phyloP scores from a whole-genome alignment of 2,113 vertebrate species.

The Camelus bactrianus region DNA sequence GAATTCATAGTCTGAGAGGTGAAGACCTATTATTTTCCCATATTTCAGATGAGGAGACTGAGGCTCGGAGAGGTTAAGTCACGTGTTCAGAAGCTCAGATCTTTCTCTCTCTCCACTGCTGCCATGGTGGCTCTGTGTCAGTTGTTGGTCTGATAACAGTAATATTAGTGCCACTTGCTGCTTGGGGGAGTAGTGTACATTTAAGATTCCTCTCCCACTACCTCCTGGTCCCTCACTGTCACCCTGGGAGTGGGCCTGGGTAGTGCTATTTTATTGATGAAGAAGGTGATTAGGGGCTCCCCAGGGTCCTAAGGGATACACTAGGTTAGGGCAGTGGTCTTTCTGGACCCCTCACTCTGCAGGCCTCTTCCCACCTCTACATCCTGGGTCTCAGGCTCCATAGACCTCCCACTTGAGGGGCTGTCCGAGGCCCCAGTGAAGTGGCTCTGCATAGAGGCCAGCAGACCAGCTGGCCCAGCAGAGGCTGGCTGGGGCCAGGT shows the following conservation, averaged over 20 bases:
- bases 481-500: slow-evolving; percentile 46
- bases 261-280: neutral
- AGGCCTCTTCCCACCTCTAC: neutral
- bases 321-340: neutral
- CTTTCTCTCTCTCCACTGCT: no score
- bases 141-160: neutral
- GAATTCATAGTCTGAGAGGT: neutral
- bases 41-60: neutral
- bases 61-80: neutral
- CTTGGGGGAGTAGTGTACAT: neutral
- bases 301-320: neutral
- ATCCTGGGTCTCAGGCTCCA: neutral
- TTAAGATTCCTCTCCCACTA: neutral
- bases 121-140: neutral
- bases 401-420: neutral
- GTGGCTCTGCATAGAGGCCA: neutral
- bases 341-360: neutral
- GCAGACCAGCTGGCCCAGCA: neutral
- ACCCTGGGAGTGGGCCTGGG: neutral
- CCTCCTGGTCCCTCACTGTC: neutral
- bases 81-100: neutral
- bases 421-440: neutral
- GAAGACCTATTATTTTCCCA: neutral
- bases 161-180: neutral
- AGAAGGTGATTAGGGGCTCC: neutral